Evolutionary conservation across 2,113 vertebrate genomes (phyloP).

Genomic region (Lasiurus borealis): DNA sequence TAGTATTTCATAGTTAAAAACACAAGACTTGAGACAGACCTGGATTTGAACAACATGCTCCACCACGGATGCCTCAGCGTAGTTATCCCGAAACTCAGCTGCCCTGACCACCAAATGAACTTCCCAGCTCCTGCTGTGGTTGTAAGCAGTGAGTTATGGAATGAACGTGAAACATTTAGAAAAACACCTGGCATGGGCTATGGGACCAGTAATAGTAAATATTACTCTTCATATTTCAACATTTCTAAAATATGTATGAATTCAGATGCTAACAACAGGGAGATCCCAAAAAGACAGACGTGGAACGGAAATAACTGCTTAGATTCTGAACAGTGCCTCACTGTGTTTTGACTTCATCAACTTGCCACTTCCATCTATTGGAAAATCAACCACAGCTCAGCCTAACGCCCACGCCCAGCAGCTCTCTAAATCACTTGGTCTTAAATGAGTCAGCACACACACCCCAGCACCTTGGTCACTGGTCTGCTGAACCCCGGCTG

Average conservation of each 20-base stretch:
- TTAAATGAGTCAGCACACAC: conserved; percentile 85
- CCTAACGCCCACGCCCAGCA: conserved; percentile 53
- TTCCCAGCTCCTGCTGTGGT: neutral
- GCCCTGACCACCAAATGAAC: neutral
- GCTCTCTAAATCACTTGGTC: conserved; percentile 63
- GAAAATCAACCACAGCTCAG: conserved; percentile 71
- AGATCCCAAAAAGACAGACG: neutral
- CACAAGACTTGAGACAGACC: neutral
- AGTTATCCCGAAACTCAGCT: neutral
- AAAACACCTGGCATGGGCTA: neutral
- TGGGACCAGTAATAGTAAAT: neutral
- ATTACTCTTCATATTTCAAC: neutral
- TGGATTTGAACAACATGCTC: neutral
- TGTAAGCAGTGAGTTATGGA: neutral
- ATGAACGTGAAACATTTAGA: neutral
- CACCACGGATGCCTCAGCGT: neutral
- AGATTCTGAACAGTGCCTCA: neutral
- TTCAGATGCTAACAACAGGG: neutral
- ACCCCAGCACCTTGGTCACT: conserved; percentile 70
- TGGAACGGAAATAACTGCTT: conserved; percentile 33
- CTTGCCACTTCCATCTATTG: conserved; percentile 61
- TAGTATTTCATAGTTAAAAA: neutral
- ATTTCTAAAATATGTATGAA: conserved; percentile 22
- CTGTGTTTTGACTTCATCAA: conserved; percentile 39
- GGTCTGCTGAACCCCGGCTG: conserved; percentile 34